phyloP scores from a whole-genome alignment of 2,888 invertebrate species.

The Pogonocherus hispidulus region DNA sequence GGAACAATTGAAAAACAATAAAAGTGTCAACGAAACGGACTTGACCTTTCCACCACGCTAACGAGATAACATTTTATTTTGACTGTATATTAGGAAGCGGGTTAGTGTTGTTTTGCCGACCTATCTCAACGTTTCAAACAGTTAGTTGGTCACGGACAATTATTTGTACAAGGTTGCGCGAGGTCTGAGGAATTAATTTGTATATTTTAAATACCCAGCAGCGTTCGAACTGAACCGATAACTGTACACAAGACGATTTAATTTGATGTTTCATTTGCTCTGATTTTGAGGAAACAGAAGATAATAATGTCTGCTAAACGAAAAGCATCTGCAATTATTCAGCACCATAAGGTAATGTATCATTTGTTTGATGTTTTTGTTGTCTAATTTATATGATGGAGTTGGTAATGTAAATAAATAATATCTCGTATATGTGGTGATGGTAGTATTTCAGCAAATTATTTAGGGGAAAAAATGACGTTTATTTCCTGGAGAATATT shows the following conservation, averaged over 20 bases:
- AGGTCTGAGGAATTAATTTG: conserved; percentile 29
- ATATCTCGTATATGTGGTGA: no score
- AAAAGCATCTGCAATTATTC: conserved; percentile 81
- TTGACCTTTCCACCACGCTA: conserved; percentile 3
- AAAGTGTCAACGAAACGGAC: conserved; percentile 7
- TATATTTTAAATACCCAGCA: conserved; percentile 19
- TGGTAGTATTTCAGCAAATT: background rate
- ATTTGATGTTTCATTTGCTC: conserved; percentile 17
- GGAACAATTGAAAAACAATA: background rate
- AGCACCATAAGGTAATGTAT: conserved; percentile 71
- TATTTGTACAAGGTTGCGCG: conserved; percentile 55
- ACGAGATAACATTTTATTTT: conserved; percentile 12
- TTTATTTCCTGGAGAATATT: background rate
- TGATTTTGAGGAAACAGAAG: conserved; percentile 7
- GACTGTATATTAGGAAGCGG: conserved; percentile 46
- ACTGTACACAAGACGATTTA: conserved; percentile 7
- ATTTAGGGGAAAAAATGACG: no score
- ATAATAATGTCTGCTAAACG: conserved; percentile 82
- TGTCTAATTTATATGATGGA: background rate
- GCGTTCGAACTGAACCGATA: conserved; percentile 13
- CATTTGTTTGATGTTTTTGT: background rate
- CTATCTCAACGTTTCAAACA: conserved; percentile 66
- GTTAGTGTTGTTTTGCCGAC: conserved; percentile 58
- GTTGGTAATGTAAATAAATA: background rate
- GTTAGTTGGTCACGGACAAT: conserved; percentile 66